Base-by-base conservation (phyloP, 2,888 invertebrate species). In the Bombyx huttoni region DNA sequence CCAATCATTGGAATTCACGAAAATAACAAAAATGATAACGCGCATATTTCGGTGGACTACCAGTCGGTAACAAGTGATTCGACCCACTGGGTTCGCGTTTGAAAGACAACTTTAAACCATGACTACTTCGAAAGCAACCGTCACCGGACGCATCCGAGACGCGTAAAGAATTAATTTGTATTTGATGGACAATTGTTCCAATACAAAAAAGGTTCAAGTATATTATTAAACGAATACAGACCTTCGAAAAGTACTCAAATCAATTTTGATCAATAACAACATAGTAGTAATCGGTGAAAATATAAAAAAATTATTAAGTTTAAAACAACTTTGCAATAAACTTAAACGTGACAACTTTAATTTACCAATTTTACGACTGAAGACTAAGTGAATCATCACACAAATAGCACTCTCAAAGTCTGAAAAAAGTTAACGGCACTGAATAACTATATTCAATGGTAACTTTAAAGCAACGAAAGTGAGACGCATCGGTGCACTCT, bases 131-230 rank as follows among this genome's bases (percentile, higher is more conserved):
- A 84, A 85, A 84, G 83, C 82, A 74, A 73, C 75, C 75, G 75
- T 76, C 79, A 78, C 85, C 87, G 86, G 87, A 86, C 83, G 83
- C 79, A 65, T 72, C 67, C 65, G 72, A 73, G 76, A 86, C 86
- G 87, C 79, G 81, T 72, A 64, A 72, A 75, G 86, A 86, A 86
- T 86, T 82, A 86, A 88, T 85, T 80, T 68, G 69, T 69, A 64
- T 73, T 78, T 78, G 78, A 83, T 79, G 74, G 74, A 77, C 86
- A 73, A 84, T 85, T 80, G 83, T 82, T 79, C 73, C 65, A 67
- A 73, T 3, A 40, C 77, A 56, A 74, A 81, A 75, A 81, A 73
- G 79, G 82, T 68, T 61, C 57, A 40, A 40, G 40, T 40, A 40
- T 12, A 12, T 40, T 40, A 40, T 40, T 40, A 40, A 10, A 7